Conservation (phyloP, 2,888 invertebrate species). For the Penaeus monodon region DNA sequence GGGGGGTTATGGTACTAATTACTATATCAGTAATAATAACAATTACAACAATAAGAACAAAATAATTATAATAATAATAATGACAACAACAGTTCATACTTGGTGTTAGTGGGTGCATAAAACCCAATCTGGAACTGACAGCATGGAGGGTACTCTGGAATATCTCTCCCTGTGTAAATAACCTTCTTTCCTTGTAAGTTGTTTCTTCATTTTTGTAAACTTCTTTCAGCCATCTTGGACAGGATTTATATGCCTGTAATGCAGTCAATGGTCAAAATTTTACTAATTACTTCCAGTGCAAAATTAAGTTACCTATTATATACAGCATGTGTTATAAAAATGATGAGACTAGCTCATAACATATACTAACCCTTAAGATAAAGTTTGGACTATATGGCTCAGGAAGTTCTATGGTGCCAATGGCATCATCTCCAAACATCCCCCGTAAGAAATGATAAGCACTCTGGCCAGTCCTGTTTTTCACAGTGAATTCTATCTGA, state of each 20-base stretch:
- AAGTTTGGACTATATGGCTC: constrained; percentile 60
- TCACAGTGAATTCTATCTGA: constrained; percentile 48
- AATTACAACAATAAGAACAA: too few species aligned
- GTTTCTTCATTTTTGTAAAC: constrained; percentile 60
- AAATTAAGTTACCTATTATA: background rate
- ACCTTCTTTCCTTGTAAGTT: constrained; percentile 45
- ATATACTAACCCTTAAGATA: constrained; percentile 40
- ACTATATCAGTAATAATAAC: too few species aligned
- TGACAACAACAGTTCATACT: background rate
- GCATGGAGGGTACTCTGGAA: constrained; percentile 45
- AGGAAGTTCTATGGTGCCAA: constrained; percentile 56
- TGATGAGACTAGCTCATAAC: background rate
- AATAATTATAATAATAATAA: too few species aligned
- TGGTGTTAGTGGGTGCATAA: constrained; percentile 48
- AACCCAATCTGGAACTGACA: constrained; percentile 55
- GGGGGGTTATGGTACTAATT: too few species aligned
- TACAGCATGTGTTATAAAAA: background rate
- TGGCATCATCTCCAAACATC: constrained; percentile 62
- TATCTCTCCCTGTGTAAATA: constrained; percentile 43
- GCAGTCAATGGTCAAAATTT: background rate
- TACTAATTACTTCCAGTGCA: background rate
- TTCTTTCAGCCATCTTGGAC: constrained; percentile 57
- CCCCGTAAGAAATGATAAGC: constrained; percentile 63
- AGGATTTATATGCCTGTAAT: constrained; percentile 55
- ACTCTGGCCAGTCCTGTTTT: constrained; percentile 62